phyloP scores from a whole-genome alignment of 2,888 invertebrate species.

The Auanema sp. region DNA sequence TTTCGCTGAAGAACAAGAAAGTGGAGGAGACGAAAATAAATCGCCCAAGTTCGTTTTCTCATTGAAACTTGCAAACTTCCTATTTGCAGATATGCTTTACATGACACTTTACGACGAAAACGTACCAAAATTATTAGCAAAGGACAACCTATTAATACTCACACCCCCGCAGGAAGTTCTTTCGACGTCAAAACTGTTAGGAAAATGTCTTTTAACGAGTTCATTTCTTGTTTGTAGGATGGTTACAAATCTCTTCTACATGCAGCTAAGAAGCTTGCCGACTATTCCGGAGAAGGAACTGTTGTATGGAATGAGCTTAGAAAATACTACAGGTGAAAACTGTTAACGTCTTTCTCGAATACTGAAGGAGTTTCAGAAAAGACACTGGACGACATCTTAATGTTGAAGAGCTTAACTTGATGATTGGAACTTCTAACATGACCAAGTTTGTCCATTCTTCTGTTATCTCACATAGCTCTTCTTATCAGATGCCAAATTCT shows the following conservation, averaged over 20 bases:
- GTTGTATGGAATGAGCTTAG: slow-evolving; percentile 20
- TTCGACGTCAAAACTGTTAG: neutral
- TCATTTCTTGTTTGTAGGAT: slow-evolving; percentile 2
- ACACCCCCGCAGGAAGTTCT: too few species aligned
- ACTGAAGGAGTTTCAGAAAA: slow-evolving; percentile 17
- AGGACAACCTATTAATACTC: too few species aligned
- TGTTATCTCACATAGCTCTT: too few species aligned
- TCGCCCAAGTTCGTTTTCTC: slow-evolving; percentile 7
- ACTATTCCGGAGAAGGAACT: slow-evolving; percentile 7
- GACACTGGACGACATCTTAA: slow-evolving; percentile 17
- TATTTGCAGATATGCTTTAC: neutral
- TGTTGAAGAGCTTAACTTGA: slow-evolving; percentile 18
- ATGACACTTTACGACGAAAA: slow-evolving; percentile 4
- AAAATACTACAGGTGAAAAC: slow-evolving; percentile 18
- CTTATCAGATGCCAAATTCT: too few species aligned
- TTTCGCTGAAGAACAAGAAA: neutral
- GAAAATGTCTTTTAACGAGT: neutral
- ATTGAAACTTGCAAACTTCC: neutral
- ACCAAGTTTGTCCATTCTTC: slow-evolving; percentile 12
- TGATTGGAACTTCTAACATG: slow-evolving; percentile 9
- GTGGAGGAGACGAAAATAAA: slow-evolving; percentile 3
- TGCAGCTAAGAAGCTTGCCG: slow-evolving; percentile 1
- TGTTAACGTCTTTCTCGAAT: too few species aligned
- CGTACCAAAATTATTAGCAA: neutral
- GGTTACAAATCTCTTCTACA: slow-evolving; percentile 8